Conservation (phyloP, 2,888 invertebrate species). For the Embidobia sp. region DNA sequence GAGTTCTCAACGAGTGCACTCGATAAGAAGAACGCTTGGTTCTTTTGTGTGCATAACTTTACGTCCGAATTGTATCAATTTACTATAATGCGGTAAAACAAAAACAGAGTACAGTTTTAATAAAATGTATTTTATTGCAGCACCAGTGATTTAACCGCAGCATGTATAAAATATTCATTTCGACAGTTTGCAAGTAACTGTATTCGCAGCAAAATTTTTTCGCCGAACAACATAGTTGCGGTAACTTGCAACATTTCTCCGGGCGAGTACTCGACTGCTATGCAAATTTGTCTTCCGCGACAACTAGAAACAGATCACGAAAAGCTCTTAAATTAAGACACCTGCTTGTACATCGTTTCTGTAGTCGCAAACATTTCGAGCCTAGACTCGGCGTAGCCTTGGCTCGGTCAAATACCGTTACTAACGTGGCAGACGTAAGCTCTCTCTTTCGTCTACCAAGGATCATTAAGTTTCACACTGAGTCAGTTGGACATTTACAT, state of each 20-base stretch:
- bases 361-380: conserved; percentile 46
- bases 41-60: too few species aligned
- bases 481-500: conserved; percentile 60
- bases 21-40: too few species aligned
- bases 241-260: conserved; percentile 5
- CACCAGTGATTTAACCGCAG: too few species aligned
- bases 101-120: too few species aligned
- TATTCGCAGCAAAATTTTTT: conserved; percentile 15
- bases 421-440: conserved; percentile 57
- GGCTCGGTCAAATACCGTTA: conserved; percentile 57
- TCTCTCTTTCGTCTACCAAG: conserved; percentile 63
- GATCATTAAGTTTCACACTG: conserved; percentile 60
- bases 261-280: conserved; percentile 11
- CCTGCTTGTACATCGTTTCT: conserved; percentile 44
- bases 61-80: too few species aligned
- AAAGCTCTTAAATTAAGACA: conserved; percentile 59
- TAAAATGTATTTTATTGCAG: too few species aligned
- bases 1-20: too few species aligned
- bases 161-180: too few species aligned
- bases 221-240: conserved; percentile 14
- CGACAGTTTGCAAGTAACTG: conserved; percentile 16
- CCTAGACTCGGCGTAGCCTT: conserved; percentile 58
- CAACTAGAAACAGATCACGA: conserved; percentile 49
- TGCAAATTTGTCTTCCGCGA: conserved; percentile 51
- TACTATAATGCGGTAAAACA: too few species aligned